A percentile compares a stretch with the other conserved stretches of the same genome.
phyloP scores from a whole-genome alignment of 2,797 vertebrate species.

The Sebastes itinus region DNA sequence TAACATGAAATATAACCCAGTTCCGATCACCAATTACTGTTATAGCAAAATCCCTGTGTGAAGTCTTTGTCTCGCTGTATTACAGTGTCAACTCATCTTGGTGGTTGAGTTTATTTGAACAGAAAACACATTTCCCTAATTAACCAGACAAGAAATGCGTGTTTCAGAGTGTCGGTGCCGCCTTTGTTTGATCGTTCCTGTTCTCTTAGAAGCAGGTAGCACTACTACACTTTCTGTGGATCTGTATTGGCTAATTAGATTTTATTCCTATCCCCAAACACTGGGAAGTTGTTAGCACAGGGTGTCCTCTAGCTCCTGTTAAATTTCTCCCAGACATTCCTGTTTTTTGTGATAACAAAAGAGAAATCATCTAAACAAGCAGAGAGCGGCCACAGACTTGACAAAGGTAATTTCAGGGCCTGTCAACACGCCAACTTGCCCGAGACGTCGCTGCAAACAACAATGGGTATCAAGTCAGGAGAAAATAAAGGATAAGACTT shows the following conservation, averaged over 20 bases:
- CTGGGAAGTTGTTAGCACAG: constrained; percentile 32
- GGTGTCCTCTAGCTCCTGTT: constrained; percentile 6
- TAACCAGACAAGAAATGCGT: constrained; percentile 50
- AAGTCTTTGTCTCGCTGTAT: constrained; percentile 25
- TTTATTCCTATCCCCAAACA: constrained; percentile 10
- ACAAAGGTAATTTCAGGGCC: constrained; percentile 63
- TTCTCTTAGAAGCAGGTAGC: constrained; percentile 56
- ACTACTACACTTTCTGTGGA: constrained; percentile 2
- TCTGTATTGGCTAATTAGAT: constrained; percentile 66
- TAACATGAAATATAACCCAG: not conserved
- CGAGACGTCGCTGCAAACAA: constrained; percentile 29
- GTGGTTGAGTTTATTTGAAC: constrained; percentile 56
- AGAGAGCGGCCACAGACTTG: constrained; percentile 24
- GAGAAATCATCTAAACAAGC: constrained; percentile 42
- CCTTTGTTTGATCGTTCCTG: constrained; percentile 58
- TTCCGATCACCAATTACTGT: constrained; percentile 17
- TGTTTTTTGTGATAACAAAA: constrained; percentile 38
- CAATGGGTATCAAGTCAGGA: constrained; percentile 41
- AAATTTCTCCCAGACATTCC: constrained; percentile 19
- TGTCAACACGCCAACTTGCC: constrained; percentile 36
- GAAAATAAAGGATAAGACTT: constrained; percentile 47
- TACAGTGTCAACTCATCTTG: constrained; percentile 46
- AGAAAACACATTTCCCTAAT: constrained; percentile 67
- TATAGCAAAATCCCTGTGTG: constrained; percentile 9
- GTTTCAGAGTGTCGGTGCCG: constrained; percentile 26